Evolutionary conservation across 2,113 vertebrate species (phyloP), one percentile per base, ranked within the genome.

Genomic region (Pachypanchax playfairii): DNA sequence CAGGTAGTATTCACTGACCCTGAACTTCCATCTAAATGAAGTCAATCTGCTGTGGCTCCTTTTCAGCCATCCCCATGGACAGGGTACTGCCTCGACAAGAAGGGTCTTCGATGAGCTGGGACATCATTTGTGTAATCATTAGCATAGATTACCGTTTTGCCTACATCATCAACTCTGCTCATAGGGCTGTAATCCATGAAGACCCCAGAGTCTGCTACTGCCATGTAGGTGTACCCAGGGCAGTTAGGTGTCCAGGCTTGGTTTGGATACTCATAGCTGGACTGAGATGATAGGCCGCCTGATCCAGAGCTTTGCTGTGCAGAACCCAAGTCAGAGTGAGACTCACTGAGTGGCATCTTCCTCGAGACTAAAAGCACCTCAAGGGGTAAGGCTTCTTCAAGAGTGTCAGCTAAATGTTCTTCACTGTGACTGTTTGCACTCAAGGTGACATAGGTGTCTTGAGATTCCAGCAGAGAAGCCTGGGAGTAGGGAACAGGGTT

Each of bases 151-250:
- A 43, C 48, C 39, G 50, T 57, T 65, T 46, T 76, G 43, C 71
- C 80, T 6, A 70, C 46, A 63, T 80, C 85, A 11, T 72, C 72
- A 1, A 22, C 65, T 63, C 80, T 79, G 72, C 68, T 89, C 79
- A 90, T 91, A 1, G 89, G 88, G 65, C 92, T 94, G 61, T 93
- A 94, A 72, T 94, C 93, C 60, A 93, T 91, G 1, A 92, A 95
- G 29, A 95, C 92, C 0, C 93, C 93, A 0, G 93, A 95, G 66
- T 95, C 93, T 0, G 93, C 93, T 18, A 92, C 91, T 25, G 92
- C 77, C 73, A 93, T 91, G 77, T 94, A 94, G 21, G 90, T 77
- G 74, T 93, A 93, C 57, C 87, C 88, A 0, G 80, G 81, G 29
- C 70, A 79, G 9, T 91, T 91, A 17, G 84, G 58, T 5, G 79